These are phyloP conservation scores for Sebastes hubbsi DNA, from an alignment of 2,797 vertebrate species.

Conservation along the genomic window DNA sequence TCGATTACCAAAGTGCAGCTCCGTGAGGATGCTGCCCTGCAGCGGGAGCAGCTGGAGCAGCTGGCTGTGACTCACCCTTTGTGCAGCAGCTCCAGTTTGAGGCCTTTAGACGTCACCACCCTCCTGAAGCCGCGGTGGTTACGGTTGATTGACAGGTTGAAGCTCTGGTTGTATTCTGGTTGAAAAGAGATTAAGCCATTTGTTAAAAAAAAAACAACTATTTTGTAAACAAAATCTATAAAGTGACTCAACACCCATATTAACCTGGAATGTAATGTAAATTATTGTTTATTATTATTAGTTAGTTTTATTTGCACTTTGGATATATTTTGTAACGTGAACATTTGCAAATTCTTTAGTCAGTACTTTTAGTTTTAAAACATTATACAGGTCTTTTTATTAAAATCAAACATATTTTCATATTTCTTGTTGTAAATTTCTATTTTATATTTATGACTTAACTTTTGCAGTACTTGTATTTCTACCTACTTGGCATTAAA, in stretches of 20 bases:
- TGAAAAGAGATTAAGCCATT: neutral
- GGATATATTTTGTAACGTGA: too few relatives aligned
- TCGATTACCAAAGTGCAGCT: neutral
- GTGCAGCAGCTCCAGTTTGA: conserved; percentile 96
- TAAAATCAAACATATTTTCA: too few relatives aligned
- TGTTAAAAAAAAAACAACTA: neutral
- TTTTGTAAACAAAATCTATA: neutral
- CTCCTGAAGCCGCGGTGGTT: conserved; percentile 93
- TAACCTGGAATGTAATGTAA: neutral
- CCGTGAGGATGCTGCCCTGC: neutral
- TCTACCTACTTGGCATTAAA: neutral
- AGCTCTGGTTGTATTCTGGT: conserved; percentile 93
- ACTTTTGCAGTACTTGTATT: too few relatives aligned
- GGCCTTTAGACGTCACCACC: conserved; percentile 90
- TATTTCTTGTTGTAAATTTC: too few relatives aligned
- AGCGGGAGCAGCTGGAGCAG: neutral
- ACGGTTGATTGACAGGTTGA: conserved; percentile 93
- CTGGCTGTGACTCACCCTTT: conserved; percentile 88
- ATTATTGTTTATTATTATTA: neutral
- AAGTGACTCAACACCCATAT: neutral
- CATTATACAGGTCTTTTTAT: neutral
- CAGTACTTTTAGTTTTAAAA: neutral
- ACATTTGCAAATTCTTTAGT: too few relatives aligned
- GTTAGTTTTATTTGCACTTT: neutral
- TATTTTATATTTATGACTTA: too few relatives aligned